These are phyloP conservation scores for Cairina moschata DNA, from an alignment of 2,113 vertebrate species.

Conservation along the genomic window DNA sequence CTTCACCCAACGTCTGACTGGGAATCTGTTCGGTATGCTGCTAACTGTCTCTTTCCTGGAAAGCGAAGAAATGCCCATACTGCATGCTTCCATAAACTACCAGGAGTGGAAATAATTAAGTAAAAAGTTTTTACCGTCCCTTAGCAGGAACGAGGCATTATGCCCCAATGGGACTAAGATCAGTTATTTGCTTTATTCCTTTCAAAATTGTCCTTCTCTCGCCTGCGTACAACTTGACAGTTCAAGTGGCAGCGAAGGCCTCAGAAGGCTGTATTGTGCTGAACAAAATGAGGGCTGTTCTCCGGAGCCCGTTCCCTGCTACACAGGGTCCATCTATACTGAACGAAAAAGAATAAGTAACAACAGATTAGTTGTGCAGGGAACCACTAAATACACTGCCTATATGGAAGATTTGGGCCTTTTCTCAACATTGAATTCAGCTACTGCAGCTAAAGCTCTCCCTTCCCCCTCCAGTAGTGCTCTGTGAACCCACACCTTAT, in stretches of 20 bases:
- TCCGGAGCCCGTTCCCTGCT: conserved; percentile 33
- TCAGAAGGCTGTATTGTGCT: conserved; percentile 61
- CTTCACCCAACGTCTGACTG: neutral
- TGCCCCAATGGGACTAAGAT: neutral
- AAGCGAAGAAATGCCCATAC: neutral
- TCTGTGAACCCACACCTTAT: neutral
- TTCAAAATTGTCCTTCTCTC: conserved; percentile 1
- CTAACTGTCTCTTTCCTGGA: neutral
- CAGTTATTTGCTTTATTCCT: conserved; percentile 39
- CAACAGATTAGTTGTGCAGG: conserved; percentile 63
- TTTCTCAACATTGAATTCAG: conserved; percentile 10
- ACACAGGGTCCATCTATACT: conserved; percentile 52
- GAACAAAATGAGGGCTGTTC: conserved; percentile 64
- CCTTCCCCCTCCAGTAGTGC: neutral
- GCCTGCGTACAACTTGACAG: neutral
- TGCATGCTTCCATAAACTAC: neutral
- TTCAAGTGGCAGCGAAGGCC: conserved; percentile 22
- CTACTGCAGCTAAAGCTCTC: conserved; percentile 19
- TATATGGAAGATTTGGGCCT: neutral
- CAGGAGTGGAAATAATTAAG: neutral
- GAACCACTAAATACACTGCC: conserved; percentile 26
- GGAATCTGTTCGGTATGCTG: neutral
- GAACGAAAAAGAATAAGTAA: conserved; percentile 49
- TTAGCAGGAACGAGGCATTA: neutral
- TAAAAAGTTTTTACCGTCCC: neutral